phyloP scores from a whole-genome alignment of 2,888 invertebrate species.

The Rhagium mordax region DNA sequence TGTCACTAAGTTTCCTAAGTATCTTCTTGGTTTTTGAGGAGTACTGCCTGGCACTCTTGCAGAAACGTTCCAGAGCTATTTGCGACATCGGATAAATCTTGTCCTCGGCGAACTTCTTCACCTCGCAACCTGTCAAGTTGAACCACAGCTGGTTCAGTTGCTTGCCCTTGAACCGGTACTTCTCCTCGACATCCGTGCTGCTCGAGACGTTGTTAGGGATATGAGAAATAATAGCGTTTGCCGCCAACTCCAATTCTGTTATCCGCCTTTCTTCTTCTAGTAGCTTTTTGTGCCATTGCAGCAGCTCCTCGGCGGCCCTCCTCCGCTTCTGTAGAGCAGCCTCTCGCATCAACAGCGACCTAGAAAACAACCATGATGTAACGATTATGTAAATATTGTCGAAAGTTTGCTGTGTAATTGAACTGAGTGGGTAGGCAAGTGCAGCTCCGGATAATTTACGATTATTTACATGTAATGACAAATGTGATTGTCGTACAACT shows the following conservation, averaged over 20 bases:
- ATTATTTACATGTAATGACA: slow-evolving; percentile 50
- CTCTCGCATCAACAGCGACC: slow-evolving; percentile 70
- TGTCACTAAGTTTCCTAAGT: slow-evolving; percentile 39
- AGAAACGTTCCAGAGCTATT: slow-evolving; percentile 67
- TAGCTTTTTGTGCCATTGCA: slow-evolving; percentile 72
- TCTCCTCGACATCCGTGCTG: slow-evolving; percentile 32
- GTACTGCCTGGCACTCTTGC: slow-evolving; percentile 67
- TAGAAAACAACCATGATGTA: slow-evolving; percentile 49
- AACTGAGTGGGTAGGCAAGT: not conserved
- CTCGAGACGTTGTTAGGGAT: slow-evolving; percentile 46
- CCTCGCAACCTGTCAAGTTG: slow-evolving; percentile 67
- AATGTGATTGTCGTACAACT: slow-evolving; percentile 54
- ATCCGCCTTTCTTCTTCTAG: slow-evolving; percentile 73
- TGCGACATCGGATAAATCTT: slow-evolving; percentile 68
- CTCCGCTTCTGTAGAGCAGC: slow-evolving; percentile 70
- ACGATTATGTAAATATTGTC: slow-evolving; percentile 22
- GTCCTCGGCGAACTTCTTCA: slow-evolving; percentile 67
- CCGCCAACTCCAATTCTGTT: slow-evolving; percentile 70
- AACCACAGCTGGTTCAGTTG: slow-evolving; percentile 70
- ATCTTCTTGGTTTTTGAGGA: slow-evolving; percentile 36
- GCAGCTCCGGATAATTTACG: slow-evolving; percentile 35
- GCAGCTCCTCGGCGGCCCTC: slow-evolving; percentile 71
- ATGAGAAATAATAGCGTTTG: slow-evolving; percentile 62
- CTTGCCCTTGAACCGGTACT: slow-evolving; percentile 62
- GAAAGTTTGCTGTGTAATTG: not conserved